Evolutionary conservation across 2,113 vertebrate genomes (phyloP), one percentile per base, ranked within the genome.

Genomic region (Seriola aureovittata): DNA sequence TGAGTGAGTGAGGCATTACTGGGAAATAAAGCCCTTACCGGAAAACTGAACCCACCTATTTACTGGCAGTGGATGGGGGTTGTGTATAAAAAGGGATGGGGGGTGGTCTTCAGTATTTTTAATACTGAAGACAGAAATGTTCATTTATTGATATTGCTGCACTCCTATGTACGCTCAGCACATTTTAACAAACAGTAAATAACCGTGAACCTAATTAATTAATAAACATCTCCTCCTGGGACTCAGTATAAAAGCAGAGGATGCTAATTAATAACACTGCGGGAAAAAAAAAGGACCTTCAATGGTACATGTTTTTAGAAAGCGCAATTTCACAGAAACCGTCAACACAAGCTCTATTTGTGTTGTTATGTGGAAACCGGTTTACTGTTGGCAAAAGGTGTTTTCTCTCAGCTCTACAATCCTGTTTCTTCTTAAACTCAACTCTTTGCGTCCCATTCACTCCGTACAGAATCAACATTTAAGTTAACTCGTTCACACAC

Each of bases 11-110:
- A 80, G 79, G 60, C 85, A 52, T 86, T 78, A 89, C 85, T 87
- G 90, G 92, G 86, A 91, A 90, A 86, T 78, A 81, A 85, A 90
- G 85, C 81, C 74, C 67, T 94, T 91, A 93, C 93, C 90, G 93
- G 93, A 89, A 93, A 91, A 93, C 73, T 59, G 69, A 85, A 79
- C 55, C 90, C 67, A 86, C 74, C 81, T 67, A 75, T 93, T 94
- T 93, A 92, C 94, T 94, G 90, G 89, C 84, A 92, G 25, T 5
- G 81, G 63, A 57, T 3, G 32, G 71, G 78, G 74, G 67, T 21
- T 42, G 54, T 54, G 23, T 2, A 13, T 38, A 29, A 29, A 29
- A 2, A 29, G 34, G 34, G 40, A 1, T 0, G 21, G 34, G 52
- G 48, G 71, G 63, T 1, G 55, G 4, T 71, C 42, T 86, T 62